Base-by-base conservation (phyloP, 1,140 invertebrate genomes). In the Helicorthomorpha holstii region DNA sequence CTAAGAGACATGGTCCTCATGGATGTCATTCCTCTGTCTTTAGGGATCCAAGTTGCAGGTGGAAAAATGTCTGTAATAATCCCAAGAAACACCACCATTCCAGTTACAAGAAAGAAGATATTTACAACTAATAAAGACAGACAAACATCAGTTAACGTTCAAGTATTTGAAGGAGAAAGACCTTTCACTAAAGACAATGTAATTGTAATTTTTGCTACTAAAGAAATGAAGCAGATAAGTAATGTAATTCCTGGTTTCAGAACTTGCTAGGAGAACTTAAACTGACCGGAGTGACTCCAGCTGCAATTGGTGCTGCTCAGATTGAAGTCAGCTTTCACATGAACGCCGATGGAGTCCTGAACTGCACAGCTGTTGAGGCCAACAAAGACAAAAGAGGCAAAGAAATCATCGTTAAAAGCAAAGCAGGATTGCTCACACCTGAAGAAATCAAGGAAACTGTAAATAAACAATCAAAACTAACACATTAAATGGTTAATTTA, bases 341-440 rank as follows among this genome's bases (percentile, higher is more conserved):
- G 53, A 75, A 76, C 54, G 66, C 64, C 22, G 68, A 71, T 52
- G 69, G 67, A 46, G 71, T 69, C 54, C 45, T 68, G 3, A 66
- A 66, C 46, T 68, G 71, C 3, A 61, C 67, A 47, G 74, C 74
- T 44, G 58, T 59, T 21, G 74, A 77, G 57, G 75, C 74, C 59
- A 72, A 67, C 1, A 95, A 92, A 55, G 92, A 92, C 61, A 93
- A 93, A 68, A 85, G 91, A 63, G 95, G 95, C 70, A 96, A 95
- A 69, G 96, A 97, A 66, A 94, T 88, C 27, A 96, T 97, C 60
- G 95, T 88, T 61, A 97, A 96, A n/a, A n/a, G n/a, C n/a, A n/a
- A n/a, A n/a, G n/a, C n/a, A n/a, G n/a, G n/a, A n/a, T n/a, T n/a
- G n/a, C n/a, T n/a, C n/a, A n/a, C n/a, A n/a, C n/a, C n/a, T n/a